phyloP scores from a whole-genome alignment of 2,113 vertebrate species.

The Chitala chitala region DNA sequence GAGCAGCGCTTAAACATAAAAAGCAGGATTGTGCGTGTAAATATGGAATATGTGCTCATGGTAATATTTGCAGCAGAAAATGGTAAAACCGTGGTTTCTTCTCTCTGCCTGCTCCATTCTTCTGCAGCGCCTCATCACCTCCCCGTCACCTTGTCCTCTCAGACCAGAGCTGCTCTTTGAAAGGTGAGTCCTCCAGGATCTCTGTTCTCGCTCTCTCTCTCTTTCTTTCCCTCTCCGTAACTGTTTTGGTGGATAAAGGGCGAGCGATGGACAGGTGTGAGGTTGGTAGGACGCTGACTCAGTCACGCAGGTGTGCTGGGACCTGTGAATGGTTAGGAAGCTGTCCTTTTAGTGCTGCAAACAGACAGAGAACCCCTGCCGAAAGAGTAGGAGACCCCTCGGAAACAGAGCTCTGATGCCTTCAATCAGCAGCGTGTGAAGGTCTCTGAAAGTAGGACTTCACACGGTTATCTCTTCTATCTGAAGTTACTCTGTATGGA shows the following conservation, averaged over 20 bases:
- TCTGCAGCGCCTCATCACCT: slow-evolving; percentile 80
- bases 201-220: background rate
- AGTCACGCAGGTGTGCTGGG: background rate
- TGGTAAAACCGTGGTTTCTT: background rate
- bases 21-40: too few relatives aligned
- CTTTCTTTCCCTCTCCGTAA: background rate
- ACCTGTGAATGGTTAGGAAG: too few relatives aligned
- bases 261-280: too few relatives aligned
- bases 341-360: too few relatives aligned
- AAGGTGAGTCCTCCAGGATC: slow-evolving; percentile 70
- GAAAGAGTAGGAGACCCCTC: too few relatives aligned
- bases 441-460: too few relatives aligned
- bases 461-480: too few relatives aligned
- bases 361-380: too few relatives aligned
- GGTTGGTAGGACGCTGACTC: background rate
- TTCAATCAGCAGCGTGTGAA: too few relatives aligned
- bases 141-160: slow-evolving; percentile 86
- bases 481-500: too few relatives aligned
- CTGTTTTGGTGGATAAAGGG: background rate
- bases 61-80: background rate
- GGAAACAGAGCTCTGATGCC: too few relatives aligned
- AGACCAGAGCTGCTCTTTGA: slow-evolving; percentile 74
- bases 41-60: background rate
- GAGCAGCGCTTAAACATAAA: background rate
- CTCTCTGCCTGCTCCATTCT: slow-evolving; percentile 31